Base-by-base conservation (phyloP, 2,113 vertebrate species). In the Ctenomys sociabilis region DNA sequence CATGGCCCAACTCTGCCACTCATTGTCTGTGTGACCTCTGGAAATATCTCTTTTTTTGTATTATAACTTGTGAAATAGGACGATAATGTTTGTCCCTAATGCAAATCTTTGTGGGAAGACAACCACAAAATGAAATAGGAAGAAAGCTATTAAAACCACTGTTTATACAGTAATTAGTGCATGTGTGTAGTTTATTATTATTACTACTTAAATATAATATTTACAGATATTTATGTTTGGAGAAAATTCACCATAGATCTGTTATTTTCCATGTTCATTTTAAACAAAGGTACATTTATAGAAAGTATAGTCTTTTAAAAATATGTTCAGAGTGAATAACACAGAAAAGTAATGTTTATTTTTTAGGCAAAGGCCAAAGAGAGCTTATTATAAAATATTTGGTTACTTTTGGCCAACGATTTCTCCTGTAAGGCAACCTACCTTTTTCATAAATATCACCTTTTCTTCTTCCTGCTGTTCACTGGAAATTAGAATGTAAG, bases 321-420 rank as follows among this genome's bases (percentile, higher is more conserved):
- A 70, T 85, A 28, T 78, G 90, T 88, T 85, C 78, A 88, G 45
- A 88, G 21, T 90, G 68, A 90, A 78, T 14, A 57, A 61, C 8
- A 35, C 64, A 75, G n/a, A 13, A 68, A 94, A n/a, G 78, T 84
- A 90, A 66, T 28, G 2, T 91, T 26, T 94, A 57, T 84, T 84
- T 49, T 19, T 73, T 17, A 84, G 28, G 21, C 13, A 94, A 89
- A 66, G 13, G 3, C 6, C 24, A 84, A 35, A 40, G 12, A 54
- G 17, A 4, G 6, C 11, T 5, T 10, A 64, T 54, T 75, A 54
- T 19, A 9, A 54, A 63, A 94, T 19, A 35, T 11, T 64, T 83
- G 7, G 35, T 35, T 75, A 64, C 12, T 22, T 11, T 89, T 28
- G 73, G 5, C 7, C 57, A 68, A 40, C 83, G 13, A 3, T 49